Evolutionary conservation across 1,140 invertebrate genomes (phyloP), one percentile per base, ranked within the genome.

Genomic region (Papilio dardanus): DNA sequence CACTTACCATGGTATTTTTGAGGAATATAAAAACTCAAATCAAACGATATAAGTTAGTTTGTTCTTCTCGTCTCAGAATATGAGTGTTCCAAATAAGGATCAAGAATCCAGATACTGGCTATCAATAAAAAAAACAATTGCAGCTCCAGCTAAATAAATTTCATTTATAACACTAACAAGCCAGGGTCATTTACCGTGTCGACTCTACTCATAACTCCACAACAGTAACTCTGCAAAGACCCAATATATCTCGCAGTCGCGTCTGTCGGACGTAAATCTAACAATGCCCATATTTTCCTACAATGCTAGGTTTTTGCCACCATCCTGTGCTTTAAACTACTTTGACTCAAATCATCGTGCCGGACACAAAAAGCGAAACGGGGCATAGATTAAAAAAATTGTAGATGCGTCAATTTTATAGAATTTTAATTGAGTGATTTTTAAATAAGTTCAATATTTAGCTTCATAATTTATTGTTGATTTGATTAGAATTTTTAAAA

Each of bases 251-350:
- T 46, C 24, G 14, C 28, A 62, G 50, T 21, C 19, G 71, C 46
- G 42, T 12, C 42, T 50, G 50, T 54, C n/a, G 50, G 7, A 58
- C 42, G 71, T 73, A 73, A 73, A 73, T 37, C 67, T 42, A 37
- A 69, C 71, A 73, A 58, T 73, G 42, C 8, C 12, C 16, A 12
- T 73, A 16, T 54, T 58, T 46, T 58, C 46, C 42, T 35, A 58
- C 71, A 73, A 73, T 73, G 71, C 71, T 73, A 71, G 75, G 77
- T 83, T 85, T 85, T 86, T 86, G 85, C 81, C 77, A 83, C 77
- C 77, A 81, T 79, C 81, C 79, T 74, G 75, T 76, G 73, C 78
- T 75, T 77, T 79, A 80, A 79, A 82, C 79, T 78, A 79, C 78
- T 81, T 83, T 77, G 77, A 77, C 73, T 80, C 71, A 73, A 73